These are phyloP conservation scores for Melopsittacus undulatus DNA, from an alignment of 2,797 vertebrate genomes.

Conservation along the genomic window DNA sequence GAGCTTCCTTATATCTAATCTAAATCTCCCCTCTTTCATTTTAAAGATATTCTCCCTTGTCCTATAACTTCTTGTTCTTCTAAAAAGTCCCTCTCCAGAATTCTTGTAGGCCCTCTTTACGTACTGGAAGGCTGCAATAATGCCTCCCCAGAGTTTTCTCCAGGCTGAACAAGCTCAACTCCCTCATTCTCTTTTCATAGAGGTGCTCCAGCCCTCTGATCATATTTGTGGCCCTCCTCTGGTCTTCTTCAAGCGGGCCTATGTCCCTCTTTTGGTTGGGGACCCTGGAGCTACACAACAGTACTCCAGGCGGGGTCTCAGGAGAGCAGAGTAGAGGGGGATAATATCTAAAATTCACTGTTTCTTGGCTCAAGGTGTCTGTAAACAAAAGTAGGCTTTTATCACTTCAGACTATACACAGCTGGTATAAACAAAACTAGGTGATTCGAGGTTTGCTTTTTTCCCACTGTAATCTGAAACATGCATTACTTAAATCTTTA, in stretches of 20 bases:
- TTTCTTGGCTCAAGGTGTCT: not conserved
- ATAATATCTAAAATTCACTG: not conserved
- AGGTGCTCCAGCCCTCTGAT: not conserved
- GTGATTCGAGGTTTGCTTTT: not conserved
- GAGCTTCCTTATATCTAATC: not conserved
- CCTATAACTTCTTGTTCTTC: not conserved
- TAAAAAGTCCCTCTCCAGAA: not conserved
- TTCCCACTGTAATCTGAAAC: not conserved
- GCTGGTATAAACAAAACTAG: rapidly evolving
- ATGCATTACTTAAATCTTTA: not conserved
- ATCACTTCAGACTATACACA: not conserved
- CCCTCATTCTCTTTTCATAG: not conserved
- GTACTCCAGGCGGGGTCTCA: not conserved
- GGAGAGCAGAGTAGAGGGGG: not conserved
- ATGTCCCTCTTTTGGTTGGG: not conserved
- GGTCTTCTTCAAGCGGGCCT: not conserved
- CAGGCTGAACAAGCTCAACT: not conserved
- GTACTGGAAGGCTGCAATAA: not conserved
- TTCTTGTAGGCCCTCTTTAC: not conserved
- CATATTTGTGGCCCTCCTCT: not conserved
- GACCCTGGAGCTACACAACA: not conserved
- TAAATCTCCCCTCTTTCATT: not conserved
- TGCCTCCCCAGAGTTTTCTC: not conserved
- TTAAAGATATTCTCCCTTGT: not conserved
- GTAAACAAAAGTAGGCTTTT: not conserved